Conservation (phyloP, 2,797 vertebrate species). For the Apogon hyalosoma region DNA sequence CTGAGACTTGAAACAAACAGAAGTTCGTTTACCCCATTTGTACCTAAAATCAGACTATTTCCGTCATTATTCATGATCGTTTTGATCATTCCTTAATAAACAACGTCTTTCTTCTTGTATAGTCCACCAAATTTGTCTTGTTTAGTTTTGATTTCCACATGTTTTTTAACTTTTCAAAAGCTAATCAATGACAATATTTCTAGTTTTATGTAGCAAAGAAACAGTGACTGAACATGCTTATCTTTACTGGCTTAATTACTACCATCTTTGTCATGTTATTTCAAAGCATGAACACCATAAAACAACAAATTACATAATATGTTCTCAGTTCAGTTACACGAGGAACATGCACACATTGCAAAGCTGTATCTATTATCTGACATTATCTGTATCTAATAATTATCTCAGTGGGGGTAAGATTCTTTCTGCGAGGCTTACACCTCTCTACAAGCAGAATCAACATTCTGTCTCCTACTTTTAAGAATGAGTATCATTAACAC, state of each 20-base stretch:
- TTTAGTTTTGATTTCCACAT: neutral
- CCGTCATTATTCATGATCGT: neutral
- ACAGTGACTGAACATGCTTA: neutral
- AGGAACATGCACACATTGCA: conserved; percentile 42
- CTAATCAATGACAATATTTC: neutral
- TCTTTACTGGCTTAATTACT: conserved; percentile 63
- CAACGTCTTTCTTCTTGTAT: neutral
- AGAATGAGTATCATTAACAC: conserved; percentile 16
- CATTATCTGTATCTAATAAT: conserved; percentile 40
- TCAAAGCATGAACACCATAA: conserved; percentile 41
- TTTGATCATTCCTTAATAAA: neutral
- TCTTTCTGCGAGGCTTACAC: conserved; percentile 6
- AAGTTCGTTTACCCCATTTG: neutral
- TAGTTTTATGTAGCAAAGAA: neutral
- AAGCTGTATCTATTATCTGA: conserved; percentile 13
- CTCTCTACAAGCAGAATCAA: conserved; percentile 9
- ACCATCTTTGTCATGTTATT: conserved; percentile 45
- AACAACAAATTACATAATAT: conserved; percentile 60
- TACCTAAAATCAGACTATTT: neutral
- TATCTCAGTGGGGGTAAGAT: conserved; percentile 30
- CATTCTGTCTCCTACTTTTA: conserved; percentile 14
- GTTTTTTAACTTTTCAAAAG: neutral
- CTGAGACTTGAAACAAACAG: neutral
- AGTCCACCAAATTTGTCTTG: too few relatives aligned
- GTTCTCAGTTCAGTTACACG: conserved; percentile 26